Evolutionary conservation across 1,140 invertebrate genomes (phyloP), one percentile per base, ranked within the genome.

Genomic region (Bombus turneri): DNA sequence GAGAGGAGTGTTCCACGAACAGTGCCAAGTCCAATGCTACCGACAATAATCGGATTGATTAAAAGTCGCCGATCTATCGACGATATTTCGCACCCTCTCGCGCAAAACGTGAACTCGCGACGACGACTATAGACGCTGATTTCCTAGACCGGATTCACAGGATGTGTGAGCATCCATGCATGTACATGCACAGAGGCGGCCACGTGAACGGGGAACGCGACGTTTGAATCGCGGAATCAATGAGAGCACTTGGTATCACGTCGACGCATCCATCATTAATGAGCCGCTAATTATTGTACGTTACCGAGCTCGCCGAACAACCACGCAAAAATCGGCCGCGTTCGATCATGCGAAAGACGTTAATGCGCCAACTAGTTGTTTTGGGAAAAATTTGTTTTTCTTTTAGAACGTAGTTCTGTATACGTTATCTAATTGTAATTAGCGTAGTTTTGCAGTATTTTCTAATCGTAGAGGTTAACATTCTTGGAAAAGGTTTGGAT

Each of bases 21-120:
- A 75, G 73, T 92, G 89, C 83, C 89, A 87, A 53, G 47, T 53
- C 85, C 86, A 87, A 92, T 90, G 76, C 85, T 86, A 73, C 80
- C 87, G 85, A 91, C 88, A 89, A 92, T 92, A 92, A 92, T 92
- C 90, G 90, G 85, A 91, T 92, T 89, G 91, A 92, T 92, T 92
- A 92, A 92, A 92, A 92, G 91, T 92, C 86, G 88, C 90, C 87
- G 88, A 81, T 81, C 72, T 62, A 72, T 47, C 43, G 18, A 31
- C 43, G 34, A 18, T 28, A 41, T 79, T 34, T 62, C 64, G 37
- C 39, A 31, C 18, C 41, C 69, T 66, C 34, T 37, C 0, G 66
- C 39, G 15, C 37, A 5, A 22, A 25, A 18, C 57, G 31, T 62
- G 39, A 25, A 66, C 62, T 37, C 39, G 66, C 68, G 57, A 71